phyloP scores from a whole-genome alignment of 2,888 invertebrate species.

The Phania funesta region DNA sequence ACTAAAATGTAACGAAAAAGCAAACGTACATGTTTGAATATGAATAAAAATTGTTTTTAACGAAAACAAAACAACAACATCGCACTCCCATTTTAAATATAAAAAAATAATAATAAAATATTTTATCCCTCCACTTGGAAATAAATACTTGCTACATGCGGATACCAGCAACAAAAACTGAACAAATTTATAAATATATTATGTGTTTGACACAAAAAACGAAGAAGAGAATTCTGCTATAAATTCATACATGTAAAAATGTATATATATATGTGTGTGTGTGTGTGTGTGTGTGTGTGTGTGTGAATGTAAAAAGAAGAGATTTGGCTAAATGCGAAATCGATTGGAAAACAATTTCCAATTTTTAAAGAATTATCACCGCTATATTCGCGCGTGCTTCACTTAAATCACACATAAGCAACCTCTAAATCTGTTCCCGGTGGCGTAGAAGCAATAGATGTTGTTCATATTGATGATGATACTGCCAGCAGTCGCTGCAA shows the following conservation, averaged over 20 bases:
- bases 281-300: background rate
- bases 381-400: conserved; percentile 80
- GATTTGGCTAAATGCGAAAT: conserved; percentile 79
- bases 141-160: background rate
- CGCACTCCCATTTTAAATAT: conserved; percentile 11
- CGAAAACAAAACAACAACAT: background rate
- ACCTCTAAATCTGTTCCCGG: conserved; percentile 79
- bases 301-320: conserved; percentile 65
- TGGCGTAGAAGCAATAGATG: conserved; percentile 61
- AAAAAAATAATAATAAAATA: conserved; percentile 29
- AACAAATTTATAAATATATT: conserved; percentile 7
- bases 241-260: background rate
- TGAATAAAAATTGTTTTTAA: conserved; percentile 48
- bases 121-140: conserved; percentile 6
- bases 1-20: background rate
- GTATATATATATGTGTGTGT: background rate
- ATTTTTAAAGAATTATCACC: conserved; percentile 80
- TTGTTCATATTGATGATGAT: conserved; percentile 39
- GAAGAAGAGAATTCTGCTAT: background rate
- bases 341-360: conserved; percentile 81
- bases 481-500: background rate
- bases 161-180: background rate
- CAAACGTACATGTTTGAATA: conserved; percentile 3
- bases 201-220: background rate
- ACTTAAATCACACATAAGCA: conserved; percentile 80